A percentile compares a stretch with the other conserved stretches of the same genome.
phyloP scores from a whole-genome alignment of 2,888 invertebrate species.

The Liposcelis brunnea region DNA sequence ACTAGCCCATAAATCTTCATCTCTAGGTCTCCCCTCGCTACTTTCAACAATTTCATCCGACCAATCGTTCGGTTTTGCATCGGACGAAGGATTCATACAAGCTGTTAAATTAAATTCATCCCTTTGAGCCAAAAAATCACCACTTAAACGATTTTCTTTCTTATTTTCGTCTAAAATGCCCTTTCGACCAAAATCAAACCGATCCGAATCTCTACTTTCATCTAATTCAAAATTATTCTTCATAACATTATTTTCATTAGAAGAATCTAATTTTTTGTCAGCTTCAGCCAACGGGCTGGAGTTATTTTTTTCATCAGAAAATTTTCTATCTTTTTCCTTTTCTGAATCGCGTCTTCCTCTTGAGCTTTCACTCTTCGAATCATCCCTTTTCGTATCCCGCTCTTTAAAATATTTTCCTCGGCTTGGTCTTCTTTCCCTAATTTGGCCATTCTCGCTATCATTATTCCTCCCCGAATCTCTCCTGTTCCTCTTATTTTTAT shows the following conservation, averaged over 20 bases:
- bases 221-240: conserved; percentile 1
- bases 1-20: conserved; percentile 2
- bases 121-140: too few species aligned
- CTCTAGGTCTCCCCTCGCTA: neutral
- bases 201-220: too few species aligned
- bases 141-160: too few species aligned
- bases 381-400: conserved; percentile 15
- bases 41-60: neutral
- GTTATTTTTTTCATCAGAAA: conserved; percentile 12
- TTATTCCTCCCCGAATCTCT: neutral
- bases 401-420: neutral
- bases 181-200: too few species aligned
- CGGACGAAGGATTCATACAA: too few species aligned
- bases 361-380: conserved; percentile 14
- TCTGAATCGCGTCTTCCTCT: conserved; percentile 11
- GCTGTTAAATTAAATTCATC: too few species aligned
- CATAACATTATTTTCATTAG: conserved; percentile 11
- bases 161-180: too few species aligned
- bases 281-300: conserved; percentile 11
- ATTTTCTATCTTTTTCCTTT: conserved; percentile 12
- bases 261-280: too few species aligned
- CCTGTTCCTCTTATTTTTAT: neutral
- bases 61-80: conserved; percentile 1
- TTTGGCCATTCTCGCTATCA: conserved; percentile 7
- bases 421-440: conserved; percentile 8